Base-by-base conservation (phyloP, 2,113 vertebrate genomes). In the Siniperca knerii region DNA sequence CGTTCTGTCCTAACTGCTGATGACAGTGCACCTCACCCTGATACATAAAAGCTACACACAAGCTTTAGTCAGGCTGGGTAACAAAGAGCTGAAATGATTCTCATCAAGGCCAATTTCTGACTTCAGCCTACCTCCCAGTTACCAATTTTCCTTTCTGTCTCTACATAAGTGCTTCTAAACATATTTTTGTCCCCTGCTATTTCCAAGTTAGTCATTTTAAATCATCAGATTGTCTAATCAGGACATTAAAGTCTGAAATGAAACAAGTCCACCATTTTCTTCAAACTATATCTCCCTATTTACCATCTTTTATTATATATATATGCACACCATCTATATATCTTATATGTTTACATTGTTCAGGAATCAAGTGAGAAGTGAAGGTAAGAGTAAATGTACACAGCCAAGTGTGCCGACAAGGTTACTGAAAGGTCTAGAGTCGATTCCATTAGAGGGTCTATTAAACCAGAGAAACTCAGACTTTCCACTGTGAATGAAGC, bases 391-490 rank as follows among this genome's bases (percentile, higher is more conserved):
- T 15, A 9, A 80, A 76, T 3, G 3, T 21, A 10, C 48, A 0
- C 40, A 50, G 65, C 33, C 4, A n/a, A n/a, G 67, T 62, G 37
- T 46, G 64, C 33, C 4, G 16, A 83, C 74, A 76, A 77, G 79
- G 65, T 83, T 37, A 77, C 33, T 33, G 33, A 80, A 77, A 85
- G 70, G 78, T 83, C 75, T 25, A 10, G 35, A 72, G 52, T 78
- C 64, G 44, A 23, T 64, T 86, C 54, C 46, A 74, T 58, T 76
- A 66, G 73, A 75, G 60, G 25, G 1, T 62, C 55, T 61, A 67
- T 81, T 83, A 89, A 84, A 89, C 15, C 4, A 48, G 12, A 78
- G 50, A 80, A 61, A 37, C 44, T 44, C 54, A 18, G 66, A 75
- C 73, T 87, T 61, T 62, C 16, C 8, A 8, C 58, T 74, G 46